Conservation (phyloP, 1,140 invertebrate genomes). For the Lordiphosa collinella region DNA sequence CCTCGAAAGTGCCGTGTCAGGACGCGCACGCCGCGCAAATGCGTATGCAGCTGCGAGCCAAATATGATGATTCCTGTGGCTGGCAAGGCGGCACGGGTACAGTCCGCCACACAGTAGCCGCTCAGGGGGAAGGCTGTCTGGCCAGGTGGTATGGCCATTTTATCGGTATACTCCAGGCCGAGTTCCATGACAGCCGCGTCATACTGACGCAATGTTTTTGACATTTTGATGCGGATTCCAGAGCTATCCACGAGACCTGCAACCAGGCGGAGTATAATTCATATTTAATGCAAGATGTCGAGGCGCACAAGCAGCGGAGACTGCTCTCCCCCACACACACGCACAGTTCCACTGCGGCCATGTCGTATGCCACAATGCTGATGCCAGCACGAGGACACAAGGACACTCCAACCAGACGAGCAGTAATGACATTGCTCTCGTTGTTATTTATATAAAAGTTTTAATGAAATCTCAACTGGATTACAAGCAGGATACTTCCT, state of each 20-base stretch:
- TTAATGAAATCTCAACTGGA: conserved; percentile 30
- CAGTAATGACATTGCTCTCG: conserved; percentile 43
- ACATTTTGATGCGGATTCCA: conserved; percentile 90
- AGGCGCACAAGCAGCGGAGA: too few relatives aligned
- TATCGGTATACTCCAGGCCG: conserved; percentile 97
- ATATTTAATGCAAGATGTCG: conserved; percentile 9
- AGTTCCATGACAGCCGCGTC: conserved; percentile 98
- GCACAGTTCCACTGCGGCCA: too few relatives aligned
- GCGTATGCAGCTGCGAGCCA: conserved; percentile 98
- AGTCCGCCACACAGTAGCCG: conserved; percentile 95
- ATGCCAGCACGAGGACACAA: conserved; percentile 6
- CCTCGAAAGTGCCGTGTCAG: conserved; percentile 92
- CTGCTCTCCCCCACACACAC: neutral
- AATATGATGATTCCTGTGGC: conserved; percentile 93
- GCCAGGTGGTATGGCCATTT: conserved; percentile 97
- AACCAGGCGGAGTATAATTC: conserved; percentile 19
- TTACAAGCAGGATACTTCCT: neutral
- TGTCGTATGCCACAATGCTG: neutral
- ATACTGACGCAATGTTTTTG: conserved; percentile 86
- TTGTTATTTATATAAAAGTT: conserved; percentile 50
- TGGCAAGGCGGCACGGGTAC: conserved; percentile 92
- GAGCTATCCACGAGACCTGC: conserved; percentile 92
- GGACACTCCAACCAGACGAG: conserved; percentile 35
- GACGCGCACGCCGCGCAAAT: conserved; percentile 92
- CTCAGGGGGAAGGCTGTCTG: conserved; percentile 89